Conservation (phyloP, 2,888 invertebrate species). For the Panzeria rudis region DNA sequence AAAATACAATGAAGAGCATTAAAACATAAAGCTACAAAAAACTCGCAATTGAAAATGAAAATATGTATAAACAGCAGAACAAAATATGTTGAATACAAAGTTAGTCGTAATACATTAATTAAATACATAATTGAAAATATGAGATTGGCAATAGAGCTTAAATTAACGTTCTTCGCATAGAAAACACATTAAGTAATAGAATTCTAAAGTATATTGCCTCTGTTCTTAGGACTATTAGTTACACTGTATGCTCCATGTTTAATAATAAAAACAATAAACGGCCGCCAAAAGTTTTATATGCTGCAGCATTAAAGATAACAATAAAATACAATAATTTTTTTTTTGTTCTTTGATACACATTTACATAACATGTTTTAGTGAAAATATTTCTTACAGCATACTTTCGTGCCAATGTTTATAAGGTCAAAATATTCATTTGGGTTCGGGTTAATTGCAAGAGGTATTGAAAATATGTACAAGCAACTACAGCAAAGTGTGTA, state of each 20-base stretch:
- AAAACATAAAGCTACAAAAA: conserved; percentile 27
- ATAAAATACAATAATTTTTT: not conserved
- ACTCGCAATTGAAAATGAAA: conserved; percentile 52
- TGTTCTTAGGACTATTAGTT: not conserved
- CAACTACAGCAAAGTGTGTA: not conserved
- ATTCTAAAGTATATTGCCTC: not conserved
- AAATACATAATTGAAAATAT: not conserved
- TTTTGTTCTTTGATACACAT: not conserved
- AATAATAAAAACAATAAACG: not conserved
- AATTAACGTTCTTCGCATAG: no score
- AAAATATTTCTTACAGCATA: not conserved
- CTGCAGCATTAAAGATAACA: conserved; percentile 41
- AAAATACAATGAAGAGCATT: conserved; percentile 43
- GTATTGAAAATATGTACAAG: not conserved
- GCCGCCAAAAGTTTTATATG: conserved; percentile 9
- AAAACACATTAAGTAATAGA: not conserved
- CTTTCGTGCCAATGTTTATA: not conserved
- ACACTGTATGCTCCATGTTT: not conserved
- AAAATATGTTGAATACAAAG: not conserved
- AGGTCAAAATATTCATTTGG: not conserved
- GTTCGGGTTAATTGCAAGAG: not conserved
- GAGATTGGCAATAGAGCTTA: no score
- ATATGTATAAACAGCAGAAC: not conserved
- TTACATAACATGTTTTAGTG: not conserved
- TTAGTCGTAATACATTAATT: not conserved